Conservation (phyloP, 2,888 invertebrate genomes). For the Congeria kusceri region DNA sequence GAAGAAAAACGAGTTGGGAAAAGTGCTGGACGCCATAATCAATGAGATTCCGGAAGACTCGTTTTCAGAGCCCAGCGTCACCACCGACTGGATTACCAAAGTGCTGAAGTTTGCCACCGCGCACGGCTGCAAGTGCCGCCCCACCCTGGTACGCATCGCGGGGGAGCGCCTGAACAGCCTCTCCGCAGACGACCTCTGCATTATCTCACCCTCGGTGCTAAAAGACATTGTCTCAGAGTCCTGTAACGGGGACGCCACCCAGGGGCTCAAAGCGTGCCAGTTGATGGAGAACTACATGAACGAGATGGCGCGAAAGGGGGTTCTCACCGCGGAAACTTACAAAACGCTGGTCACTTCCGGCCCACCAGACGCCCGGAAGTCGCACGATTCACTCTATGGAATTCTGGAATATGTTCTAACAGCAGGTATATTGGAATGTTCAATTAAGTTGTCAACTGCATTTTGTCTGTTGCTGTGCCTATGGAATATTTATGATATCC, state of each 20-base stretch:
- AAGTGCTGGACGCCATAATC: conserved; percentile 77
- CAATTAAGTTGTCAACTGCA: not conserved
- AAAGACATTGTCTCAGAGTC: conserved; percentile 78
- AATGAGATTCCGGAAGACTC: conserved; percentile 78
- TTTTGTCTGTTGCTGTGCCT: too few relatives aligned
- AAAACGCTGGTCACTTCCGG: conserved; percentile 78
- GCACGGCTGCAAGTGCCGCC: conserved; percentile 73
- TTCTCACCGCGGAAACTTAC: conserved; percentile 81
- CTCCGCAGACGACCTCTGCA: conserved; percentile 78
- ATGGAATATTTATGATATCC: too few relatives aligned
- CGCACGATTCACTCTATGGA: conserved; percentile 80
- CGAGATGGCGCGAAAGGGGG: conserved; percentile 79
- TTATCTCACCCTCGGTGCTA: conserved; percentile 79
- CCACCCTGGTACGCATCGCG: conserved; percentile 76
- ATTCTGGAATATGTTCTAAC: conserved; percentile 81
- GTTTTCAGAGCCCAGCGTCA: conserved; percentile 68
- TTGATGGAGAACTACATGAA: conserved; percentile 81
- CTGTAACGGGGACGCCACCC: conserved; percentile 63
- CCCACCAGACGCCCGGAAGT: conserved; percentile 75
- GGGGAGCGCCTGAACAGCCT: conserved; percentile 77
- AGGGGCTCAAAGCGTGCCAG: conserved; percentile 70
- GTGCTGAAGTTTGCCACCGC: conserved; percentile 75
- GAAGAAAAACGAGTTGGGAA: conserved; percentile 64
- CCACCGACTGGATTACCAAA: conserved; percentile 75
- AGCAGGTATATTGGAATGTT: conserved; percentile 70